These are phyloP conservation scores for Gari tellinella DNA, from an alignment of 2,888 invertebrate genomes.

Conservation along the genomic window DNA sequence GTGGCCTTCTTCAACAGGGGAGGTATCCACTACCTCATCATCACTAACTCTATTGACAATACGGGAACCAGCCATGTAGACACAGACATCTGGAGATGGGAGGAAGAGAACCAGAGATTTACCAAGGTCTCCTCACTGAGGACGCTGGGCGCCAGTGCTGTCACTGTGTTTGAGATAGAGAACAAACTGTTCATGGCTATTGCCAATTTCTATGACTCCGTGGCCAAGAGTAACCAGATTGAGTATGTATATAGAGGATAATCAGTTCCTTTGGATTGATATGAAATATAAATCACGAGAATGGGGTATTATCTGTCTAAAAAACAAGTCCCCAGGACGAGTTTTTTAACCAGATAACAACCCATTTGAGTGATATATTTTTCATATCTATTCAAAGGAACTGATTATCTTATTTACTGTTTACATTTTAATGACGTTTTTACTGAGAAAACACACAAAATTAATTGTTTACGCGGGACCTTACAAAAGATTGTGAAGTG, in stretches of 20 bases:
- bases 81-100: conserved; percentile 78
- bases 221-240: conserved; percentile 62
- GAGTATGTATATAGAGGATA: conserved; percentile 71
- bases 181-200: conserved; percentile 74
- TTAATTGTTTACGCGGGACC: no score
- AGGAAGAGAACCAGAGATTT: conserved; percentile 66
- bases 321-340: no score
- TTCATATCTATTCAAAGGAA: no score
- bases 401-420: no score
- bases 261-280: no score
- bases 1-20: conserved; percentile 70
- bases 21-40: conserved; percentile 70
- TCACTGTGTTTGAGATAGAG: conserved; percentile 68
- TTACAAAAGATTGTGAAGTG: no score
- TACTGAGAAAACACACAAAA: no score
- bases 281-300: no score
- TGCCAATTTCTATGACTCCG: conserved; percentile 77
- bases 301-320: no score
- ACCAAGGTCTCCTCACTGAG: conserved; percentile 70
- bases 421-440: no score
- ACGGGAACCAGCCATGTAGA: conserved; percentile 69
- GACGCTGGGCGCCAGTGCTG: conserved; percentile 75
- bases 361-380: no score
- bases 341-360: no score
- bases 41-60: conserved; percentile 77